Percentiles rank a stretch among this genome's conserved stretches.
phyloP scores from a whole-genome alignment of 1,140 invertebrate species.

The Archivesica marissinica region DNA sequence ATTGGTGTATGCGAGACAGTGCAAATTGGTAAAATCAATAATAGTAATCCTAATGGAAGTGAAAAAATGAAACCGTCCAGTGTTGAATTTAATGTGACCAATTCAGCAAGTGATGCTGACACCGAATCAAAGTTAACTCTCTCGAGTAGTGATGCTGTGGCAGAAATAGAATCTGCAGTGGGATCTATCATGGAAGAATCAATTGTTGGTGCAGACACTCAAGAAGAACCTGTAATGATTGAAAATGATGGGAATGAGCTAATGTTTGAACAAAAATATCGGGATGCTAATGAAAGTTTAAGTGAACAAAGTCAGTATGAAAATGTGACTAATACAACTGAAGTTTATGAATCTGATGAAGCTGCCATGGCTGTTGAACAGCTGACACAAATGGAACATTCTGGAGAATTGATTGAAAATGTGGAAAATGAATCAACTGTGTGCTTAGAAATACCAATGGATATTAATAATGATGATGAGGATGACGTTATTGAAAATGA shows the following conservation, averaged over 20 bases:
- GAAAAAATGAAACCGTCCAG: constrained; percentile 38
- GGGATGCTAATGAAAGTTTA: neutral
- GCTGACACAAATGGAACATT: constrained; percentile 46
- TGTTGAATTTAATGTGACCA: constrained; percentile 31
- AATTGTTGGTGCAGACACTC: constrained; percentile 26
- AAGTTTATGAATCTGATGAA: constrained; percentile 43
- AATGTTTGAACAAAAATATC: constrained; percentile 52
- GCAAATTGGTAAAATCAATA: neutral
- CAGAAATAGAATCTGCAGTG: constrained; percentile 46
- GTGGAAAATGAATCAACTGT: constrained; percentile 1
- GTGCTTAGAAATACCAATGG: constrained; percentile 16
- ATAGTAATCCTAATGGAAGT: constrained; percentile 6
- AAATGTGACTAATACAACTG: constrained; percentile 35
- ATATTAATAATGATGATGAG: constrained; percentile 29
- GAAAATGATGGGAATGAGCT: constrained; percentile 61
- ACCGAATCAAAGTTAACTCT: neutral
- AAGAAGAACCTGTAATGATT: constrained; percentile 55
- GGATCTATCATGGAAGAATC: constrained; percentile 52
- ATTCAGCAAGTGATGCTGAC: constrained; percentile 1
- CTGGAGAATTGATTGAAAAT: constrained; percentile 22
- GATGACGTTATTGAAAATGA: neutral
- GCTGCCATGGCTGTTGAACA: constrained; percentile 55
- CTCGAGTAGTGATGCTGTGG: constrained; percentile 5
- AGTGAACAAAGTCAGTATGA: constrained; percentile 1
- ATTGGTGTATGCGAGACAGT: constrained; percentile 5